phyloP scores from a whole-genome alignment of 2,113 vertebrate genomes.

The Oncorhynchus gorbuscha region DNA sequence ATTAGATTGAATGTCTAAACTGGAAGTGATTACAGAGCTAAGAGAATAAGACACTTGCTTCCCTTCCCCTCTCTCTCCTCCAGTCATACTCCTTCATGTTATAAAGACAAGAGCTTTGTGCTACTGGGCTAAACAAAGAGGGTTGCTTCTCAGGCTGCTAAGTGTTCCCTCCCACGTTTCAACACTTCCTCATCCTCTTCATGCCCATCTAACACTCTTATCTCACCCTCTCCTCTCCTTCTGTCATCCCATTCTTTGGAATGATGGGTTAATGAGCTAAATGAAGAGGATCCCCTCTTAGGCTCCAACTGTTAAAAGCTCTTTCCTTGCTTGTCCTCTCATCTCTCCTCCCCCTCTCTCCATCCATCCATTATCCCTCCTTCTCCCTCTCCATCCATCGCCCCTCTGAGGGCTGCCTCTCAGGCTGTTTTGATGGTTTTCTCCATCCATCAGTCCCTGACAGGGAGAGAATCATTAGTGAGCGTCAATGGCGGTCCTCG shows the following conservation, averaged over 20 bases:
- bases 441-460: neutral
- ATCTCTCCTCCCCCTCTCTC: neutral
- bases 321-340: neutral
- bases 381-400: no score
- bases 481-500: slow-evolving; percentile 1
- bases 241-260: neutral
- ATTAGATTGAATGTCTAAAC: neutral
- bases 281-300: neutral
- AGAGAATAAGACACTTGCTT: neutral
- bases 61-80: no score
- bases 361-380: no score
- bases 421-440: no score
- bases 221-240: neutral
- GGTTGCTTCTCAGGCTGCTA: neutral
- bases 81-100: no score
- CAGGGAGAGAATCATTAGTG: slow-evolving; percentile 8
- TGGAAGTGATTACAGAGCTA: neutral
- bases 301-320: no score
- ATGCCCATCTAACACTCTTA: neutral
- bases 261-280: neutral
- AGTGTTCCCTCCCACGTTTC: neutral
- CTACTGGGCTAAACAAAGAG: neutral
- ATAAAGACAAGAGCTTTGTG: no score
- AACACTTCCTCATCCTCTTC: neutral
- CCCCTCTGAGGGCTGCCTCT: neutral